phyloP scores from a whole-genome alignment of 2,113 vertebrate species.

The Ochotona princeps region DNA sequence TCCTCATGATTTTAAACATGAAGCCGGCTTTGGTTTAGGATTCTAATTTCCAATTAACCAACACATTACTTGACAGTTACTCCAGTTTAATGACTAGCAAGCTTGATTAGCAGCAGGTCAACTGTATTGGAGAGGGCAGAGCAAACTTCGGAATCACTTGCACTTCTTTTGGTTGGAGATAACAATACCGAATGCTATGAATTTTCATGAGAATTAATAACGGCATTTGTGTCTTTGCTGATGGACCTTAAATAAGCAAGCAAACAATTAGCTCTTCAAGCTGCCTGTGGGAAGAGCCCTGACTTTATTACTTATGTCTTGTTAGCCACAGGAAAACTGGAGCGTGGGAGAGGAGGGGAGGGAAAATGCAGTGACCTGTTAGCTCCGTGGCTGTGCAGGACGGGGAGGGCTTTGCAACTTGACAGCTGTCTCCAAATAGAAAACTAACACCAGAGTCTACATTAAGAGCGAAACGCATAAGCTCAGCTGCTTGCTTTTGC shows the following conservation, averaged over 20 bases:
- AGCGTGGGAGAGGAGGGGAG: neutral
- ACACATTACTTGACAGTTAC: slow-evolving; percentile 18
- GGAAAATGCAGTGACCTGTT: neutral
- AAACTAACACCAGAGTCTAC: neutral
- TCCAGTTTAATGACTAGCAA: slow-evolving; percentile 55
- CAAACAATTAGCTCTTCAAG: slow-evolving; percentile 48
- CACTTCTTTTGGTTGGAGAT: neutral
- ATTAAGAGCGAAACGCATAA: neutral
- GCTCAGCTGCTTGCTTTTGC: neutral
- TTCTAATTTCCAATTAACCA: slow-evolving; percentile 61
- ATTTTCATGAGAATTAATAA: slow-evolving; percentile 66
- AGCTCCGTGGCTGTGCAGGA: neutral
- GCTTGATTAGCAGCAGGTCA: slow-evolving; percentile 40
- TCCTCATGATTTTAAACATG: slow-evolving; percentile 55
- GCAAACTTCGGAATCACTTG: neutral
- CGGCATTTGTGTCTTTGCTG: slow-evolving; percentile 31
- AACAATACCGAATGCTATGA: slow-evolving; percentile 32
- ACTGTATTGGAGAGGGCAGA: slow-evolving; percentile 22
- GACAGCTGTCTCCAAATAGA: neutral
- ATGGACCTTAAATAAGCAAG: slow-evolving; percentile 27
- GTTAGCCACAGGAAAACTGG: neutral
- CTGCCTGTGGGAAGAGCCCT: neutral
- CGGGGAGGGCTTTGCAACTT: neutral
- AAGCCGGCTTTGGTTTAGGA: slow-evolving; percentile 59
- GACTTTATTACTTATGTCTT: slow-evolving; percentile 13